Percentiles rank a stretch among this genome's conserved stretches.
These are phyloP conservation scores for Neopipo cinnamomea DNA, from an alignment of 2,113 vertebrate genomes.

Conservation along the genomic window DNA sequence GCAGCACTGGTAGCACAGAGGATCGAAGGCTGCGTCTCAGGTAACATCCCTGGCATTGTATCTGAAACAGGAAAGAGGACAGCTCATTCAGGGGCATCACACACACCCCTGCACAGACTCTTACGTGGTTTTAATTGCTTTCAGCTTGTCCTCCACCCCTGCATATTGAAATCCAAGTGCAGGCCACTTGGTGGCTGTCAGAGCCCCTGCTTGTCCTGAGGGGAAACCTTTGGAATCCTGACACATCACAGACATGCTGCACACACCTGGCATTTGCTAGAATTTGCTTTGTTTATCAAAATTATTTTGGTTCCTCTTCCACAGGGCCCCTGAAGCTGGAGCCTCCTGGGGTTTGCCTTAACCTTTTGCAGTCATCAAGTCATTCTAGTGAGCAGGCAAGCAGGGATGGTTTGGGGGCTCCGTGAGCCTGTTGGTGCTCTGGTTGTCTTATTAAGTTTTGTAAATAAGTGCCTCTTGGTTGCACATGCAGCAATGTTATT, in stretches of 20 bases:
- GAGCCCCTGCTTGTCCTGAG: background rate
- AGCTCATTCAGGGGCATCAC: background rate
- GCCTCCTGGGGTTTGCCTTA: background rate
- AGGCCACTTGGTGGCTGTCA: background rate
- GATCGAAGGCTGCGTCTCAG: background rate
- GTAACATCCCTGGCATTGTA: background rate
- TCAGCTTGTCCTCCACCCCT: background rate
- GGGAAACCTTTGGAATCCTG: fast-evolving
- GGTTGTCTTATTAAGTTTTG: background rate
- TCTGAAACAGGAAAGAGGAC: background rate
- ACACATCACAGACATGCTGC: fast-evolving
- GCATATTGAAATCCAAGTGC: background rate
- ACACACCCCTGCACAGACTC: background rate
- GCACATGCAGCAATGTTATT: background rate
- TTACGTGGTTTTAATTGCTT: background rate
- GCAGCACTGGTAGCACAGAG: background rate
- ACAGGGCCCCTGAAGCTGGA: background rate
- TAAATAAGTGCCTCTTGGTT: background rate
- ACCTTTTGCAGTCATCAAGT: background rate
- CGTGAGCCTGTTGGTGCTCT: background rate
- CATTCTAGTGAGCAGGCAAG: background rate
- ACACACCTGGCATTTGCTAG: background rate
- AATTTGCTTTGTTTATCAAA: background rate
- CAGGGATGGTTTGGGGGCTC: background rate
- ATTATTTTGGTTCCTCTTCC: background rate